Percentiles rank a stretch among this genome's conserved stretches.
Evolutionary conservation across 1,140 invertebrate genomes (phyloP).

Genomic region (Drosophila insularis): DNA sequence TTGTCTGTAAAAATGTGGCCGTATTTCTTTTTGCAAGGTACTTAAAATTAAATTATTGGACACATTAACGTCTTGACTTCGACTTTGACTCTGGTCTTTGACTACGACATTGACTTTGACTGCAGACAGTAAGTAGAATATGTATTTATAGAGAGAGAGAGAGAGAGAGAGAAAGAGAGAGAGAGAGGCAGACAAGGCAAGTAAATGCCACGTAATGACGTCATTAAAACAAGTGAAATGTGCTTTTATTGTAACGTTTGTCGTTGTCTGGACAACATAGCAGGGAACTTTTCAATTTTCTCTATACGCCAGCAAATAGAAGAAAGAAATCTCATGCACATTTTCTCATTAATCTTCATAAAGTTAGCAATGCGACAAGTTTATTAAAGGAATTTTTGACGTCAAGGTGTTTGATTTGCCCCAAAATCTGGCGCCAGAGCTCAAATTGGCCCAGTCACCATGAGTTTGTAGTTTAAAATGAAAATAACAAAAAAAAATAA

Average conservation of each 20-base stretch:
- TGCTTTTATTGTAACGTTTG: slow-evolving; percentile 71
- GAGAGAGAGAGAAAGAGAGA: slow-evolving; percentile 22
- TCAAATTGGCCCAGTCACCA: slow-evolving; percentile 32
- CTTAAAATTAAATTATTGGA: slow-evolving; percentile 81
- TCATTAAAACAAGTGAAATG: slow-evolving; percentile 80
- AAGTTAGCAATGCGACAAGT: slow-evolving; percentile 77
- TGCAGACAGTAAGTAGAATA: background rate
- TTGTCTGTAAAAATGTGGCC: slow-evolving; percentile 80
- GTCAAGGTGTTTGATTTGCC: slow-evolving; percentile 57
- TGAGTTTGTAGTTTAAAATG: slow-evolving; percentile 29
- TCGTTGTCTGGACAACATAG: slow-evolving; percentile 24
- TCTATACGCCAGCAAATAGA: slow-evolving; percentile 23
- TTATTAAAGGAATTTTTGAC: slow-evolving; percentile 68
- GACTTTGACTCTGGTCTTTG: slow-evolving; percentile 14
- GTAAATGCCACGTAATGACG: slow-evolving; percentile 79
- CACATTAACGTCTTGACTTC: slow-evolving; percentile 80
- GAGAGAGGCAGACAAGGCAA: slow-evolving; percentile 18
- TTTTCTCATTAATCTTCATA: slow-evolving; percentile 74
- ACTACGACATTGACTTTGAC: slow-evolving; percentile 14
- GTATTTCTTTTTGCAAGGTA: slow-evolving; percentile 81
- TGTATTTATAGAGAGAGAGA: background rate
- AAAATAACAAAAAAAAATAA: too few species aligned
- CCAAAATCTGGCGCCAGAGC: slow-evolving; percentile 38
- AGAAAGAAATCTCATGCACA: slow-evolving; percentile 53
- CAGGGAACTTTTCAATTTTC: slow-evolving; percentile 65